Evolutionary conservation across 2,797 vertebrate genomes (phyloP), one percentile per base, ranked within the genome.

Genomic region (Cheirogaleus major): DNA sequence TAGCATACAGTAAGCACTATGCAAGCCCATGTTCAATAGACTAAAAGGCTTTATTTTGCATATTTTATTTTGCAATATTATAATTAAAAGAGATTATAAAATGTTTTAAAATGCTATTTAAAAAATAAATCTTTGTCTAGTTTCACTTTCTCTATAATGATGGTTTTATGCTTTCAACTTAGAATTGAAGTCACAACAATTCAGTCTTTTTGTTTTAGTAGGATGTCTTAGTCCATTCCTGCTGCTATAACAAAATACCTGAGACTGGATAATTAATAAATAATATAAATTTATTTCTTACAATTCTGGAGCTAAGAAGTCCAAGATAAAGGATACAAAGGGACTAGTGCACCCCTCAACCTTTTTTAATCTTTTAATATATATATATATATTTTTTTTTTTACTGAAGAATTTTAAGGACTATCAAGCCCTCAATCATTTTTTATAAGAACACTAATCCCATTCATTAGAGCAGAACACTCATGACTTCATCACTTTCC

Each of bases 91-190:
- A 72, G 20, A 93, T 38, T 52, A 80, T 25, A 41, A 69, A 50
- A 50, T 69, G 50, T 15, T 78, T 81, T 72, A 27, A 82, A 78
- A 70, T 67, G 59, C 23, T 75, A 57, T 43, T 82, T 63, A 35
- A 61, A 94, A 94, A 96, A 65, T 41, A 52, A 70, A 92, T 83
- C 80, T 92, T 57, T 63, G 32, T n/a, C 41, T 61, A 38, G 55
- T 45, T 69, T 76, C 14, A 5, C 18, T 55, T 81, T 87, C 61
- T 12, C 57, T 59, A 25, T 81, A 63, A 95, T 43, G 41, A 59
- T 18, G 43, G 61, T 73, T 89, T 87, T 72, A 82, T 23, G 25
- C 43, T 70, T 65, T 61, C 43, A 75, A 30, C 50, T 82, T 75
- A 91, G 57, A 91, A 70, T 52, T n/a, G 41, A 95, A 95, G 84